These are phyloP conservation scores for Diloba caeruleocephala DNA, from an alignment of 2,888 invertebrate genomes.

Conservation along the genomic window DNA sequence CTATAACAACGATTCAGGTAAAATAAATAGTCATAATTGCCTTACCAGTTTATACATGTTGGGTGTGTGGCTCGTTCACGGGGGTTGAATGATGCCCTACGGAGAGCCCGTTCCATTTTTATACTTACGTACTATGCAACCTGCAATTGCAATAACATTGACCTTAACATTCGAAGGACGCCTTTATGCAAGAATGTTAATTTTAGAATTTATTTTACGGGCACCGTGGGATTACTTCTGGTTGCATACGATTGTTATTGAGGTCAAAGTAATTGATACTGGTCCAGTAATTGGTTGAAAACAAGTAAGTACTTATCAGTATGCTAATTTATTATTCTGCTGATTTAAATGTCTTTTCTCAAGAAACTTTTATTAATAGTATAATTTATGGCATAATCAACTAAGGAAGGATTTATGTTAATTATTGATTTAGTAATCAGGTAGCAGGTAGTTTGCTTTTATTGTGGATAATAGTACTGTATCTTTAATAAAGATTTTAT, in stretches of 20 bases:
- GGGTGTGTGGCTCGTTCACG: conserved; percentile 56
- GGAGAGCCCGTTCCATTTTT: conserved; percentile 59
- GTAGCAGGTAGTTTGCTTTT: not conserved
- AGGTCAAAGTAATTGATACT: conserved; percentile 17
- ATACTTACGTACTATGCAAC: conserved; percentile 56
- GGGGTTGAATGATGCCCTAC: conserved; percentile 67
- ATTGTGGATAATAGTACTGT: too few species aligned
- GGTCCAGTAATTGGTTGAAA: conserved; percentile 15
- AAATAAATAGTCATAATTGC: conserved; percentile 1
- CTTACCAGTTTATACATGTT: conserved; percentile 74
- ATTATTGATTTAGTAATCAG: conserved; percentile 5
- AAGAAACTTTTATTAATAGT: conserved; percentile 12
- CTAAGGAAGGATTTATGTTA: not conserved
- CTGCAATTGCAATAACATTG: conserved; percentile 57
- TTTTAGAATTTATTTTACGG: conserved; percentile 24
- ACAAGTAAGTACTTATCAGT: conserved; percentile 10
- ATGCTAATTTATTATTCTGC: conserved; percentile 9
- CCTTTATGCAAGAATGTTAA: conserved; percentile 41
- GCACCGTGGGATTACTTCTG: too few species aligned
- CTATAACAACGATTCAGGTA: conserved; percentile 4
- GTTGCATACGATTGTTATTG: conserved; percentile 10
- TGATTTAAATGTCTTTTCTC: conserved; percentile 7
- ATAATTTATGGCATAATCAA: conserved; percentile 14
- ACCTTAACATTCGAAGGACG: conserved; percentile 58
- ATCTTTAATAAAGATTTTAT: too few species aligned